These are phyloP conservation scores for Tragelaphus strepsiceros DNA, from an alignment of 2,113 vertebrate genomes.

Conservation along the genomic window DNA sequence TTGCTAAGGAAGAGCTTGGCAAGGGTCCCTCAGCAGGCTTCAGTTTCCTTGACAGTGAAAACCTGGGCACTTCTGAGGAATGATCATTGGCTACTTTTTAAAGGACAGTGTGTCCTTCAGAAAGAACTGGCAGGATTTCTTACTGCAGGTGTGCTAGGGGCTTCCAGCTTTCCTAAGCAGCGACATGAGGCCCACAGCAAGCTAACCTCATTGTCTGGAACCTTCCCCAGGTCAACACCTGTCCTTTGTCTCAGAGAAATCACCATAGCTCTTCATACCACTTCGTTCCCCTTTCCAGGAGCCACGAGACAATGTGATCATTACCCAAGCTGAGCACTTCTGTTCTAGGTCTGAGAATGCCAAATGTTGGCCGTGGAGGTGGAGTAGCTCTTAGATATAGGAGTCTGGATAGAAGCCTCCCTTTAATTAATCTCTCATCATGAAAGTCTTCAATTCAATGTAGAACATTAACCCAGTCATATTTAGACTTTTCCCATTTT, in stretches of 20 bases:
- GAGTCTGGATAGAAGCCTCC: background rate
- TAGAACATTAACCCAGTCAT: conserved; percentile 77
- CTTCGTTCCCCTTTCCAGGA: background rate
- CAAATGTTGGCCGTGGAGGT: background rate
- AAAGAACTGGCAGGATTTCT: background rate
- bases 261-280: background rate
- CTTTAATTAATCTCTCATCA: conserved; percentile 62
- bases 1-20: conserved; percentile 42
- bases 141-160: background rate
- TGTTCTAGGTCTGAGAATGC: background rate
- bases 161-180: background rate
- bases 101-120: background rate
- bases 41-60: background rate
- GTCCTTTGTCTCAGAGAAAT: background rate
- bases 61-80: background rate
- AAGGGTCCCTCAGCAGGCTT: background rate
- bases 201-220: background rate
- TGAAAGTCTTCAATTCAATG: conserved; percentile 70
- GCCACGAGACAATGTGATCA: background rate
- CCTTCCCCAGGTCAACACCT: background rate
- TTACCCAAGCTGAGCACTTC: background rate
- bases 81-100: background rate
- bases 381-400: background rate
- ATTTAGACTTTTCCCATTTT: conserved; percentile 73
- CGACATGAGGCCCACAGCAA: background rate